A percentile compares a stretch with the other conserved stretches of the same genome.
Conservation (phyloP, 2,888 invertebrate genomes). For the Andrena fulva region DNA sequence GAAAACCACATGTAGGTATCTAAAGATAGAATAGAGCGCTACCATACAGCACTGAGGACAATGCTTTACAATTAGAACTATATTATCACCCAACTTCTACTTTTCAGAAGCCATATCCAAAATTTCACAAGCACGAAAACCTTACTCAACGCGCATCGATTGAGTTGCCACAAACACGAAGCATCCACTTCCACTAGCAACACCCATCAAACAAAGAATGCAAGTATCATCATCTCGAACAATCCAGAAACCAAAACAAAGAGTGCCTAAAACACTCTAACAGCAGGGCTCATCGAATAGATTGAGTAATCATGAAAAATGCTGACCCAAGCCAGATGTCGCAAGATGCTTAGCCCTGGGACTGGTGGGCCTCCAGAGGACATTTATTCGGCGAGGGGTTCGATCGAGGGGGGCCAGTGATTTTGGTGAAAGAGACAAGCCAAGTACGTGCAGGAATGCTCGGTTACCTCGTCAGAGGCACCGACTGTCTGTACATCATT, state of each 20-base stretch:
- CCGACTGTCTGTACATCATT: conserved; percentile 74
- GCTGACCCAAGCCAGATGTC: conserved; percentile 59
- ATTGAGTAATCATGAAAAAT: conserved; percentile 69
- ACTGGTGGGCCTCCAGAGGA: conserved; percentile 12
- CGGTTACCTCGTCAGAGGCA: conserved; percentile 63
- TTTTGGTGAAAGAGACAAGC: conserved; percentile 63
- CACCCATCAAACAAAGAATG: no score
- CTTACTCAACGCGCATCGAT: background rate
- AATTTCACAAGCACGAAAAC: background rate
- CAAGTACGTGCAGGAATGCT: conserved; percentile 76
- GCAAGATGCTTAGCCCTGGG: conserved; percentile 45
- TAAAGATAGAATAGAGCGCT: no score
- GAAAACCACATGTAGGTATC: no score
- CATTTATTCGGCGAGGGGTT: conserved; percentile 39
- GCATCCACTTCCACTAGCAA: no score
- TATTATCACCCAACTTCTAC: no score
- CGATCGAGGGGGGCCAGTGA: conserved; percentile 53
- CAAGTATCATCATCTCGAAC: background rate
- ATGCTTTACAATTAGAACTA: no score
- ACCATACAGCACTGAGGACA: no score
- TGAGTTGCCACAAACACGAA: no score
- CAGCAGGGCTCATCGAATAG: conserved; percentile 33
- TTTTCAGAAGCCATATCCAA: no score
- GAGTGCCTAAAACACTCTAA: background rate
- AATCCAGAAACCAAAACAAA: background rate